These are phyloP conservation scores for Gallinago nigripennis DNA, from an alignment of 2,797 vertebrate species.

Conservation along the genomic window DNA sequence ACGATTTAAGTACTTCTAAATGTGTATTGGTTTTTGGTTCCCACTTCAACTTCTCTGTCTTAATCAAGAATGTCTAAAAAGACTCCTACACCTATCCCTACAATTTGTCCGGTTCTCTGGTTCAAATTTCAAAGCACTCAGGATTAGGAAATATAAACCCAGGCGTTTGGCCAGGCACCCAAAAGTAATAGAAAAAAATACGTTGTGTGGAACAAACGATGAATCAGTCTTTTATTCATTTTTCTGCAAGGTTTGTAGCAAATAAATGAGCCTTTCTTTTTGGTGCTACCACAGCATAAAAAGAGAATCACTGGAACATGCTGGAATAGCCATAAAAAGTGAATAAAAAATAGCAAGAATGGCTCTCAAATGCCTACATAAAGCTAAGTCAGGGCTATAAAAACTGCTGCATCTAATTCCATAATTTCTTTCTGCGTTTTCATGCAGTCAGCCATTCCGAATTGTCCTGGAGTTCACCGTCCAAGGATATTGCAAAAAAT, in stretches of 20 bases:
- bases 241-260: slow-evolving; percentile 68
- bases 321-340: slow-evolving; percentile 67
- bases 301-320: slow-evolving; percentile 67
- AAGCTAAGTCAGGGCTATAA: slow-evolving; percentile 70
- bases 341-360: slow-evolving; percentile 72
- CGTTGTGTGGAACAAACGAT: slow-evolving; percentile 49
- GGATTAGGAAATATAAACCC: slow-evolving; percentile 34
- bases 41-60: not conserved
- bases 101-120: slow-evolving; percentile 28
- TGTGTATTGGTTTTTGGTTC: not conserved
- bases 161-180: slow-evolving; percentile 11
- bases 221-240: slow-evolving; percentile 69
- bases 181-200: slow-evolving; percentile 51
- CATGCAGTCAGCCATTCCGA: slow-evolving; percentile 59
- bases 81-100: not conserved
- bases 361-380: slow-evolving; percentile 68
- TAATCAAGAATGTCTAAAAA: not conserved
- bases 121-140: slow-evolving; percentile 43
- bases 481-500: slow-evolving; percentile 24
- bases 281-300: slow-evolving; percentile 71
- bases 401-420: slow-evolving; percentile 63
- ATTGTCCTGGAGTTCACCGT: slow-evolving; percentile 54
- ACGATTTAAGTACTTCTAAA: not conserved
- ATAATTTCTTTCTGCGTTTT: slow-evolving; percentile 52
- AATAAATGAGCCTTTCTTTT: slow-evolving; percentile 68